Conservation (phyloP, 2,888 invertebrate species). For the Pristionchus exspectatus region DNA sequence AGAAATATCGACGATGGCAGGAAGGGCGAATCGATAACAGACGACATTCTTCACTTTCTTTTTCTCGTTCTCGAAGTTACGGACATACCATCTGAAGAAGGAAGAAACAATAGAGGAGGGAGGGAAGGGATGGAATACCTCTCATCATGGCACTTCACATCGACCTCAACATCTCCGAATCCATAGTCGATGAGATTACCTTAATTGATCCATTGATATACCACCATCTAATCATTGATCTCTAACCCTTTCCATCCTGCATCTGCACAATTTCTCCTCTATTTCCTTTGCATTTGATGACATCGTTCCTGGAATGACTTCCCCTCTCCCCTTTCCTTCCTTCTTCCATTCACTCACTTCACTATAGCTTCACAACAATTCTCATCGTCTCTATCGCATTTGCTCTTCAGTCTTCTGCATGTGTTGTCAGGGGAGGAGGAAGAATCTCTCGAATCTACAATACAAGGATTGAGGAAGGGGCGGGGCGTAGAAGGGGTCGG, state of each 20-base stretch:
- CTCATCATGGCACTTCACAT: background rate
- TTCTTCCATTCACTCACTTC: background rate
- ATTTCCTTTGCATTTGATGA: background rate
- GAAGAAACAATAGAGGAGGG: too few species aligned
- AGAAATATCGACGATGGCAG: background rate
- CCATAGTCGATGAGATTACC: slow-evolving; percentile 8
- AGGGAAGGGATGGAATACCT: background rate
- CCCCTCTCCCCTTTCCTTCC: too few species aligned
- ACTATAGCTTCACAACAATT: background rate
- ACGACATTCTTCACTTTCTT: slow-evolving; percentile 28
- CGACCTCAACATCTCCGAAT: background rate
- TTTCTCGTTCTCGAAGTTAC: background rate
- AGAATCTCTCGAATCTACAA: background rate
- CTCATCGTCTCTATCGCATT: slow-evolving; percentile 12
- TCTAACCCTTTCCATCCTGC: background rate
- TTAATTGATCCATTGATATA: background rate
- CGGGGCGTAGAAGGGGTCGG: too few species aligned
- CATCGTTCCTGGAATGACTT: background rate
- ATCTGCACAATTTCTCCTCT: slow-evolving; percentile 4
- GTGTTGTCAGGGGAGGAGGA: background rate
- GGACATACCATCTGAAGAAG: background rate
- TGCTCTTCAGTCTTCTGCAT: background rate
- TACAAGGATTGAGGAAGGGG: background rate
- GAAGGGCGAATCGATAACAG: slow-evolving; percentile 18
- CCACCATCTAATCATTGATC: background rate